Percentiles rank a stretch among this genome's conserved stretches.
Evolutionary conservation across 1,140 invertebrate species (phyloP).

Genomic region (Glossosoma conforme): DNA sequence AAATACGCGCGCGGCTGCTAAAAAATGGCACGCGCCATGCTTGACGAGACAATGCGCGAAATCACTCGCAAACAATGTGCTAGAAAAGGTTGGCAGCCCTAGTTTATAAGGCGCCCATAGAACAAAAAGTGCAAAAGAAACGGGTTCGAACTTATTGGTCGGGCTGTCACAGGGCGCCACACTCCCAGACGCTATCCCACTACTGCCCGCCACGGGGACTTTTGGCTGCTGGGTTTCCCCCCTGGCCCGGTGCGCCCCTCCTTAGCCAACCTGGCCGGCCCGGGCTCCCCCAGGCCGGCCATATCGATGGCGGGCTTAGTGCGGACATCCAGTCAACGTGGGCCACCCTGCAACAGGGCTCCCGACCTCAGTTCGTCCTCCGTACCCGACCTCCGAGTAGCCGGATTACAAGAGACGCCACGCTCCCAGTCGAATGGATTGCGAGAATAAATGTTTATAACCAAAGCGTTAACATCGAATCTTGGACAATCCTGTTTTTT

Average conservation of each 20-base stretch:
- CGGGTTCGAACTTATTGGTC: conserved; percentile 80
- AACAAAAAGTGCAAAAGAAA: conserved; percentile 60
- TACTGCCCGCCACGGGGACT: conserved; percentile 94
- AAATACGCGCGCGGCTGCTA: too few relatives aligned
- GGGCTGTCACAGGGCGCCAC: conserved; percentile 75
- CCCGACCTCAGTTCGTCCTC: conserved; percentile 85
- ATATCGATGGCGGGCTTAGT: conserved; percentile 91
- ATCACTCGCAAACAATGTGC: too few relatives aligned
- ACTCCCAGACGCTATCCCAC: conserved; percentile 96
- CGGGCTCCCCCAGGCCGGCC: conserved; percentile 74
- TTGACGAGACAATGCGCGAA: too few relatives aligned
- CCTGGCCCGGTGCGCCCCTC: conserved; percentile 94
- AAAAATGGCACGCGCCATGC: too few relatives aligned
- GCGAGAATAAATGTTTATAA: not conserved
- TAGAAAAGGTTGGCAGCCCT: too few relatives aligned
- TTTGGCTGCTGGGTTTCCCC: conserved; percentile 95
- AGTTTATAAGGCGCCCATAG: too few relatives aligned
- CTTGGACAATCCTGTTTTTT: too few relatives aligned
- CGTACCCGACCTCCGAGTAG: conserved; percentile 79
- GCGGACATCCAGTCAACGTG: conserved; percentile 80
- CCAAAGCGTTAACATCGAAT: conserved; percentile 20
- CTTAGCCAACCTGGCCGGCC: conserved; percentile 82
- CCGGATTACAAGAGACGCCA: conserved; percentile 92
- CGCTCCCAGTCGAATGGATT: conserved; percentile 65
- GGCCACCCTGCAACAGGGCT: conserved; percentile 60